Evolutionary conservation across 1,140 invertebrate genomes (phyloP), one percentile per base, ranked within the genome.

Genomic region (Mycetomoellerius zeteki): DNA sequence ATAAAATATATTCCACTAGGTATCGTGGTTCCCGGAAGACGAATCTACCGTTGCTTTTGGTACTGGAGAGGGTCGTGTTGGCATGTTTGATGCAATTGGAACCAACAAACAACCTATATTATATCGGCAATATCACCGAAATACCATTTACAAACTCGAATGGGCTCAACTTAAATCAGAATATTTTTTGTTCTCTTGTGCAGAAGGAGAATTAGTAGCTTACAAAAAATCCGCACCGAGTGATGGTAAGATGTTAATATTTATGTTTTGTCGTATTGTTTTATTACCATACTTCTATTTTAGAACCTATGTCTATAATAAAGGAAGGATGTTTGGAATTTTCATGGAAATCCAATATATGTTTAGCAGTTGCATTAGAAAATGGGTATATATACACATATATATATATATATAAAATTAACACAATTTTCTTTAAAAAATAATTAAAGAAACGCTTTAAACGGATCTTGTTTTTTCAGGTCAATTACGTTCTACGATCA

Each of bases 1-100:
- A 58, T 1, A 33, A 47, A 54, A 73, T 24, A 62, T 65, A 56
- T 47, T 21, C n/a, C n/a, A 24, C 72, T 71, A 96, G 96, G 86
- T 97, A 27, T 96, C 96, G 12, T 98, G 98, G 98, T 97, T 98
- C 96, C 98, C 98, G 4, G 95, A 94, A 12, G 96, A 96, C 88
- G 98, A 98, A 94, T 96, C 96, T 87, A 81, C 96, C 8, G 91
- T 98, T 24, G 98, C 97, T 3, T 98, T 97, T 94, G 97, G 96
- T 19, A 98, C 98, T 65, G 96, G 96, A 24, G 98, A 98, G 94
- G 97, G 98, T 12, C 91, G 96, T 94, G 94, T 97, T 58, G 96
- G 96, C 37, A 72, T 96, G 1, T 93, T 96, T 80, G 95, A 97
- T 86, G 94, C 94, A 4, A 93, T 92, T 88, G 77, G 88, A 5